Percentiles rank a stretch among this genome's conserved stretches.
Conservation (phyloP, 2,113 vertebrate species). For the Hydropotes inermis region DNA sequence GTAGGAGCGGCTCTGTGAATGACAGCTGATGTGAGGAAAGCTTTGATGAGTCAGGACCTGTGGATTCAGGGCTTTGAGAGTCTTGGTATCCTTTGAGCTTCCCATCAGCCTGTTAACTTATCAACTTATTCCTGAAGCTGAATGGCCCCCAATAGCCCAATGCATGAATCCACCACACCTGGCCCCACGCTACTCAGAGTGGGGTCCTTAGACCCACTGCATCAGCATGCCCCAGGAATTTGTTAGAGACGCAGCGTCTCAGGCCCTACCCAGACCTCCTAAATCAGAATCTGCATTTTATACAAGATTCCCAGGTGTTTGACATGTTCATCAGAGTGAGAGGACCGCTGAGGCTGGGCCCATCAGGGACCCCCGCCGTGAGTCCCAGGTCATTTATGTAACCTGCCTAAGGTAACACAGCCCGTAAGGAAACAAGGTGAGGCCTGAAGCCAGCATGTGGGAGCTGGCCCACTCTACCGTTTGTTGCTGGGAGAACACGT, state of each 20-base stretch:
- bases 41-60: neutral
- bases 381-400: neutral
- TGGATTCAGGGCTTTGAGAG: neutral
- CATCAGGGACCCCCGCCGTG: rapidly evolving
- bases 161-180: neutral
- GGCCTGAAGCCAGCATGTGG: neutral
- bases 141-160: neutral
- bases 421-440: neutral
- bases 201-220: neutral
- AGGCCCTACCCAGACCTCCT: neutral
- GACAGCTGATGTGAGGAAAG: neutral
- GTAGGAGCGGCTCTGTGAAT: neutral
- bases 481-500: neutral
- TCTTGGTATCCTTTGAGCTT: neutral
- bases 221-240: neutral
- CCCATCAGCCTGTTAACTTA: neutral
- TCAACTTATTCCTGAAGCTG: neutral
- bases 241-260: neutral
- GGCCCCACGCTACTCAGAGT: rapidly evolving
- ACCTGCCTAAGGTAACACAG: neutral
- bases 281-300: neutral
- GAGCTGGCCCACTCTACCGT: rapidly evolving
- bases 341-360: neutral
- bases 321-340: neutral
- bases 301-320: neutral